phyloP scores from a whole-genome alignment of 2,888 invertebrate species.

The Temnothorax rugatulus region DNA sequence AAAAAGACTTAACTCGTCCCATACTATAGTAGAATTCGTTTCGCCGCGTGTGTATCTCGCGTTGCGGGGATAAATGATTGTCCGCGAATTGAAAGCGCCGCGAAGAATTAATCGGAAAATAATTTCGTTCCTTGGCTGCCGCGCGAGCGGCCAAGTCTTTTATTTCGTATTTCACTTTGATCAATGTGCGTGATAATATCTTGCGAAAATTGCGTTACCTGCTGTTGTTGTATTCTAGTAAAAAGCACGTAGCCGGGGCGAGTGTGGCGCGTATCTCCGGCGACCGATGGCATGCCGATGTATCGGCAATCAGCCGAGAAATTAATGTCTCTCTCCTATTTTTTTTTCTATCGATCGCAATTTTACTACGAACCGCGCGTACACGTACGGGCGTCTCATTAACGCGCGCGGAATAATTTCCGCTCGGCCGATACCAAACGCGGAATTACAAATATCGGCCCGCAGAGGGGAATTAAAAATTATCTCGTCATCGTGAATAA shows the following conservation, averaged over 20 bases:
- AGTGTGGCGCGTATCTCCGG: constrained; percentile 1
- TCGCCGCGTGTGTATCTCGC: neutral
- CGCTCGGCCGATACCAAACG: constrained; percentile 6
- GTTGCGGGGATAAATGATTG: constrained; percentile 28
- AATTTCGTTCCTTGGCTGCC: constrained; percentile 29
- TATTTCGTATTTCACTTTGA: constrained; percentile 52
- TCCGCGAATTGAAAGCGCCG: constrained; percentile 44
- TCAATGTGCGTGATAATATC: constrained; percentile 50
- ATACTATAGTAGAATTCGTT: neutral
- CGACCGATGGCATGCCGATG: constrained; percentile 29
- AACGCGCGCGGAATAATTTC: constrained; percentile 29
- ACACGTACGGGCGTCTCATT: constrained; percentile 36
- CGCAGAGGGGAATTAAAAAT: constrained; percentile 35
- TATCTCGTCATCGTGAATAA: constrained; percentile 28
- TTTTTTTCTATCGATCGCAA: constrained; percentile 20
- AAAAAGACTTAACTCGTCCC: neutral
- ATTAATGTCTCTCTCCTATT: neutral
- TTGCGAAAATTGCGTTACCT: constrained; percentile 47
- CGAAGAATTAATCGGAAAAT: constrained; percentile 47
- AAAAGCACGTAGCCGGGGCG: constrained; percentile 26
- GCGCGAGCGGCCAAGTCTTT: constrained; percentile 24
- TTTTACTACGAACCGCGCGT: constrained; percentile 20
- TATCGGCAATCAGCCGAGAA: constrained; percentile 41
- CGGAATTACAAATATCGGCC: constrained; percentile 43
- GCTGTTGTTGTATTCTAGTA: constrained; percentile 46